Conservation (phyloP, 1,140 invertebrate species). For the Bemisia tabaci region DNA sequence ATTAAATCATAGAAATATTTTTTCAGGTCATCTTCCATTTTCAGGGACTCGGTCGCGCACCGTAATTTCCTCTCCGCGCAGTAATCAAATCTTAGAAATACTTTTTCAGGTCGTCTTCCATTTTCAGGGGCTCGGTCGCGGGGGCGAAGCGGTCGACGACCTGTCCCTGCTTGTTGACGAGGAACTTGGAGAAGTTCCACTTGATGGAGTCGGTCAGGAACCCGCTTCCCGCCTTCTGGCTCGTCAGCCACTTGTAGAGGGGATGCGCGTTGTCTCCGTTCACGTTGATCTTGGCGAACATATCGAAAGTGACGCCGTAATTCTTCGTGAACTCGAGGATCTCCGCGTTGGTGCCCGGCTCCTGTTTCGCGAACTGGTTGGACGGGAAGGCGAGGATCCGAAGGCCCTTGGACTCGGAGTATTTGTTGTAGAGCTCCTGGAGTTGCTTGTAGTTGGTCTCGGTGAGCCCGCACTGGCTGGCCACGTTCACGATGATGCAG, state of each 20-base stretch:
- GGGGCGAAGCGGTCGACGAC: constrained; percentile 70
- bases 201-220: too few relatives aligned
- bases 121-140: constrained; percentile 47
- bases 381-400: constrained; percentile 81
- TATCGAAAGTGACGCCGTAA: constrained; percentile 61
- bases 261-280: constrained; percentile 76
- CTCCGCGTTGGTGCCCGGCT: constrained; percentile 54
- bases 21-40: too few relatives aligned
- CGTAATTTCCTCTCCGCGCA: too few relatives aligned
- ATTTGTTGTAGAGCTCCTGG: constrained; percentile 56
- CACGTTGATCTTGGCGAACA: constrained; percentile 68
- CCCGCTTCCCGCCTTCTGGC: too few relatives aligned
- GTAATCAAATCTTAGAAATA: too few relatives aligned
- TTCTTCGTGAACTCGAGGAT: constrained; percentile 59
- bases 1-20: too few relatives aligned
- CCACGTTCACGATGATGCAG: constrained; percentile 69
- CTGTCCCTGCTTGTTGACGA: constrained; percentile 73
- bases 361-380: constrained; percentile 78
- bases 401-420: constrained; percentile 45
- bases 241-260: constrained; percentile 74
- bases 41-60: too few relatives aligned
- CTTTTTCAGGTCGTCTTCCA: too few relatives aligned
- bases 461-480: constrained; percentile 71
- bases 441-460: constrained; percentile 63
- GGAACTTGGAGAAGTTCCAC: constrained; percentile 96